Evolutionary conservation across 2,888 invertebrate species (phyloP).

Genomic region (Teinopalpus imperialis): DNA sequence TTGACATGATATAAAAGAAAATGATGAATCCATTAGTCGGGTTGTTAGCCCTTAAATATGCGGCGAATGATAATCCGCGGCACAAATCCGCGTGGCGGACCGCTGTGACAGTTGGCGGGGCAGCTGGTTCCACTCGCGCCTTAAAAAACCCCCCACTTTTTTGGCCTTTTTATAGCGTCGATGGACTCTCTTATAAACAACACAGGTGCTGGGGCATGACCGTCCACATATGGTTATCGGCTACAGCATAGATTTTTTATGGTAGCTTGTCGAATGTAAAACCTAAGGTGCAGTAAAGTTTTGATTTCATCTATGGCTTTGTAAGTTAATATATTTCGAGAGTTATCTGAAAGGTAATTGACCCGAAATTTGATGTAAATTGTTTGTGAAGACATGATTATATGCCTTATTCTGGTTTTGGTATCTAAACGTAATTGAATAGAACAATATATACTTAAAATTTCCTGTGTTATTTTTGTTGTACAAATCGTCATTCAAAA

Average conservation of each 20-base stretch:
- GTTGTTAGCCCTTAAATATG: slow-evolving; percentile 56
- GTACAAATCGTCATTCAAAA: too few species aligned
- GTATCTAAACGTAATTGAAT: slow-evolving; percentile 12
- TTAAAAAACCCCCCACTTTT: slow-evolving; percentile 78
- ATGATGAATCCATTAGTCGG: slow-evolving; percentile 46
- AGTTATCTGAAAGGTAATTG: slow-evolving; percentile 35
- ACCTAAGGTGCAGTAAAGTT: slow-evolving; percentile 30
- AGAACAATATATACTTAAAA: slow-evolving; percentile 2
- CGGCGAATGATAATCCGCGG: slow-evolving; percentile 56
- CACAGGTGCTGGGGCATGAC: slow-evolving; percentile 78
- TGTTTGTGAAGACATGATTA: slow-evolving; percentile 23
- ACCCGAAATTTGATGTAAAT: slow-evolving; percentile 32
- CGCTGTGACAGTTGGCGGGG: slow-evolving; percentile 73
- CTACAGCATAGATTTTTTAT: slow-evolving; percentile 62
- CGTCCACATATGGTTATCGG: slow-evolving; percentile 77
- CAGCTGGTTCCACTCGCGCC: slow-evolving; percentile 76
- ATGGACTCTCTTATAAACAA: slow-evolving; percentile 79
- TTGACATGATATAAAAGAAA: slow-evolving; percentile 29
- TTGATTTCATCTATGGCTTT: slow-evolving; percentile 25
- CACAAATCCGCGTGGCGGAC: slow-evolving; percentile 65
- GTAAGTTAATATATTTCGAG: slow-evolving; percentile 27
- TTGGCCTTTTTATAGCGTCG: slow-evolving; percentile 73
- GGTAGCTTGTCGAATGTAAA: slow-evolving; percentile 49
- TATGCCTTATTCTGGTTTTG: slow-evolving; percentile 11
- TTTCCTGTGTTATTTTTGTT: not conserved